These are phyloP conservation scores for Acanthurus leucopareius DNA, from an alignment of 2,797 vertebrate genomes.

Conservation along the genomic window DNA sequence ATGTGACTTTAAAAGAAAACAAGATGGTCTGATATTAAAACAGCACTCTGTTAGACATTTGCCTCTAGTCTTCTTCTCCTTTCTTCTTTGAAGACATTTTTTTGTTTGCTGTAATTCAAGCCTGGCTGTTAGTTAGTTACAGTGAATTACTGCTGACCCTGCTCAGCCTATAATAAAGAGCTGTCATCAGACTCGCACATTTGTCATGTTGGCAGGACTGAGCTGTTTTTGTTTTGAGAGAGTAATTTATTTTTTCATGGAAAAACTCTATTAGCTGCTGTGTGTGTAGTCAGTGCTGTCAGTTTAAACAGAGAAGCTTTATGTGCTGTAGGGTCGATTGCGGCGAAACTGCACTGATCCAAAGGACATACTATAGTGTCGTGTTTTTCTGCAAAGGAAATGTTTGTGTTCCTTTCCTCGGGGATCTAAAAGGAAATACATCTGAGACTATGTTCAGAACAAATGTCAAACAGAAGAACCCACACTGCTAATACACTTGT, in stretches of 20 bases:
- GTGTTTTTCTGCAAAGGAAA: slow-evolving; percentile 59
- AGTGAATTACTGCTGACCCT: slow-evolving; percentile 13
- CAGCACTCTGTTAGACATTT: neutral
- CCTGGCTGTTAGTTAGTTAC: slow-evolving; percentile 12
- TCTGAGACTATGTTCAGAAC: slow-evolving; percentile 49
- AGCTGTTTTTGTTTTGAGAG: neutral
- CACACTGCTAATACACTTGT: slow-evolving; percentile 62
- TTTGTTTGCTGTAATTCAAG: slow-evolving; percentile 5
- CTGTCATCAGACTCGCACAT: neutral
- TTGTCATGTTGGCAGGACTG: neutral
- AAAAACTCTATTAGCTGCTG: neutral
- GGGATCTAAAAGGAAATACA: slow-evolving; percentile 67
- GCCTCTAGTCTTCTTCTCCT: neutral
- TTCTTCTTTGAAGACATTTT: no score
- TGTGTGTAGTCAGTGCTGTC: slow-evolving; percentile 1
- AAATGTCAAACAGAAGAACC: slow-evolving; percentile 61
- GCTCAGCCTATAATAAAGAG: slow-evolving; percentile 4
- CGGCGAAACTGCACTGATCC: slow-evolving; percentile 20
- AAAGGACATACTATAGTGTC: slow-evolving; percentile 38
- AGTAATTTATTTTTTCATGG: neutral
- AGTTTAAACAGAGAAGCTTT: slow-evolving; percentile 5
- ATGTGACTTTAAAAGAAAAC: neutral
- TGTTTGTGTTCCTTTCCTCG: slow-evolving; percentile 71
- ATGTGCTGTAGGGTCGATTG: slow-evolving; percentile 26
- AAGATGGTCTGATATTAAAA: neutral